phyloP scores from a whole-genome alignment of 2,888 invertebrate species.

The Trimorus sp. region DNA sequence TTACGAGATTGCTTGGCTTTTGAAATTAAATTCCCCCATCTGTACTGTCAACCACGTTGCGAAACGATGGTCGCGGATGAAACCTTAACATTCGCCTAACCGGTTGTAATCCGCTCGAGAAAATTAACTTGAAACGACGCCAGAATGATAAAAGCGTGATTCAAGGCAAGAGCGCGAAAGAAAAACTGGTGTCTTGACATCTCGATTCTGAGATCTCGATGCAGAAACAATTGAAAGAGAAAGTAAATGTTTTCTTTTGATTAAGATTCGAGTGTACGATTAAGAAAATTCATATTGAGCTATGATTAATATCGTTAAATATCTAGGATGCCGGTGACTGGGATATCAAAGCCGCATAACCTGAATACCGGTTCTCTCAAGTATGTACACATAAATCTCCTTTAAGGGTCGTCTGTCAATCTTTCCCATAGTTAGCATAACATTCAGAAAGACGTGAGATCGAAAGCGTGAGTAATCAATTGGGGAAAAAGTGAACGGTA shows the following conservation, averaged over 20 bases:
- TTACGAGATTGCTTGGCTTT: conserved; percentile 62
- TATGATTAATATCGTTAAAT: no score
- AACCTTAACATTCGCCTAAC: conserved; percentile 54
- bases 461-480: background rate
- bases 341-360: no score
- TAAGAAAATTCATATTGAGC: no score
- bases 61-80: conserved; percentile 39
- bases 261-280: background rate
- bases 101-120: conserved; percentile 77
- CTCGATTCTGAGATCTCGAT: background rate
- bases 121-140: conserved; percentile 80
- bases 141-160: conserved; percentile 78
- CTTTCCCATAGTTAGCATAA: no score
- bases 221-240: background rate
- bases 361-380: no score
- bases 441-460: background rate
- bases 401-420: no score
- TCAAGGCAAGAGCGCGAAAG: conserved; percentile 24
- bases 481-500: background rate
- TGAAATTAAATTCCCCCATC: conserved; percentile 71
- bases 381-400: no score
- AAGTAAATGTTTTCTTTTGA: background rate
- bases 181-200: background rate
- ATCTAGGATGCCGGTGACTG: no score
- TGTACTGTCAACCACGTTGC: conserved; percentile 70